These are phyloP conservation scores for Aurelia sp. DNA, from an alignment of 30 jellyfish, hydroid and myxozoan species.

Conservation along the genomic window DNA sequence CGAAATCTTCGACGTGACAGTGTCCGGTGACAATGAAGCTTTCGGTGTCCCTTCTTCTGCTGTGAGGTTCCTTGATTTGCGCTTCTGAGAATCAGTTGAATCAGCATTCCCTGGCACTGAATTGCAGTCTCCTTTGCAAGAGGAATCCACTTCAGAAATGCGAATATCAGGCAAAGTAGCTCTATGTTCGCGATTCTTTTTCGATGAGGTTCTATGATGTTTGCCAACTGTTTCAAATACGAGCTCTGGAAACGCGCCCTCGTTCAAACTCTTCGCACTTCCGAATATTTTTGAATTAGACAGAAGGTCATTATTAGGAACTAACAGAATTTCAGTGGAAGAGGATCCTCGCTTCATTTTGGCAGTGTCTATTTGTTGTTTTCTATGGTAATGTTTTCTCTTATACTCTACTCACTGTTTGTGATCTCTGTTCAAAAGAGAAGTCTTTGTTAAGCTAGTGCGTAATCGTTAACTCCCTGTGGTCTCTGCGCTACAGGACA, in stretches of 20 bases:
- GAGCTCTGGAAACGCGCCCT: conserved; percentile 39
- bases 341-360: conserved; percentile 37
- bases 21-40: conserved; percentile 15
- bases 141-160: background rate
- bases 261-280: conserved; percentile 37
- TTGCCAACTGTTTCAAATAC: conserved; percentile 54
- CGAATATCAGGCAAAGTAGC: conserved; percentile 35
- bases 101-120: too few relatives aligned
- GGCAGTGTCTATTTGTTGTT: conserved; percentile 1
- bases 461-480: conserved; percentile 23
- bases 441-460: background rate
- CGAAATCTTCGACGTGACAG: conserved; percentile 36
- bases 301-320: conserved; percentile 27
- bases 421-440: too few relatives aligned
- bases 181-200: conserved; percentile 41
- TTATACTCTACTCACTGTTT: background rate
- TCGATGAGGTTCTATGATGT: conserved; percentile 4
- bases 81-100: too few relatives aligned
- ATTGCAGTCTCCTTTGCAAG: background rate
- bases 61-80: conserved; percentile 8
- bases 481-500: conserved; percentile 39
- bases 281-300: conserved; percentile 30
- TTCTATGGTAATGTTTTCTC: conserved; percentile 5
- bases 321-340: conserved; percentile 22
- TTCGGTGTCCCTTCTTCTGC: conserved; percentile 23